Conservation (phyloP, 2,797 vertebrate species). For the Mycteria americana region DNA sequence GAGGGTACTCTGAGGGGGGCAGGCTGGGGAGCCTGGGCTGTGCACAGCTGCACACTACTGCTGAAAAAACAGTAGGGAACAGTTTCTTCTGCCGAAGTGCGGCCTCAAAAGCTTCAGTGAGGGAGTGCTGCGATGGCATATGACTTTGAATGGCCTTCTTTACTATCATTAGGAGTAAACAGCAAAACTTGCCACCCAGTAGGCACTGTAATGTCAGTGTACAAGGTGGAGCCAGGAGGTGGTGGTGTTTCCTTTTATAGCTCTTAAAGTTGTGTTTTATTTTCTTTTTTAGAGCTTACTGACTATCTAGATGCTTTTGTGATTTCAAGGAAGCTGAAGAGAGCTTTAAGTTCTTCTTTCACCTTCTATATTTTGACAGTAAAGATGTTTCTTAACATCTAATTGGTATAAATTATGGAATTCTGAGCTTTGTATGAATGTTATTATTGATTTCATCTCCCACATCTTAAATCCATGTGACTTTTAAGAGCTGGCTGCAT, state of each 20-base stretch:
- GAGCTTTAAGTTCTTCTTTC: background rate
- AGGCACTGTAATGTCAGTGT: background rate
- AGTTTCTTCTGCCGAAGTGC: background rate
- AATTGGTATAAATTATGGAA: background rate
- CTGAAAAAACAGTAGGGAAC: background rate
- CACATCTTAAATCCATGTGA: constrained; percentile 29
- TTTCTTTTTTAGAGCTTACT: background rate
- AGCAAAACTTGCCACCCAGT: background rate
- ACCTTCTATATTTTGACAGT: background rate
- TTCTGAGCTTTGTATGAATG: background rate
- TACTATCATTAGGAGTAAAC: background rate
- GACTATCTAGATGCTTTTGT: background rate
- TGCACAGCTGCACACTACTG: background rate
- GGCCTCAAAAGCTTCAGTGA: background rate
- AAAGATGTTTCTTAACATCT: background rate
- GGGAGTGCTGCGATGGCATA: background rate
- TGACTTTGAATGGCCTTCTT: background rate
- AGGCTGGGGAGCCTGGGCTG: background rate
- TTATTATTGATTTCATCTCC: background rate
- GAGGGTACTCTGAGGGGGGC: background rate
- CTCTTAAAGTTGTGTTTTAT: background rate
- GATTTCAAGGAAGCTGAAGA: background rate
- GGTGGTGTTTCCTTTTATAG: background rate
- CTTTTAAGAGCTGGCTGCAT: background rate
- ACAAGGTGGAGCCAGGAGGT: background rate